phyloP scores from a whole-genome alignment of 2,888 invertebrate genomes.

The Trichopoda pennipes region DNA sequence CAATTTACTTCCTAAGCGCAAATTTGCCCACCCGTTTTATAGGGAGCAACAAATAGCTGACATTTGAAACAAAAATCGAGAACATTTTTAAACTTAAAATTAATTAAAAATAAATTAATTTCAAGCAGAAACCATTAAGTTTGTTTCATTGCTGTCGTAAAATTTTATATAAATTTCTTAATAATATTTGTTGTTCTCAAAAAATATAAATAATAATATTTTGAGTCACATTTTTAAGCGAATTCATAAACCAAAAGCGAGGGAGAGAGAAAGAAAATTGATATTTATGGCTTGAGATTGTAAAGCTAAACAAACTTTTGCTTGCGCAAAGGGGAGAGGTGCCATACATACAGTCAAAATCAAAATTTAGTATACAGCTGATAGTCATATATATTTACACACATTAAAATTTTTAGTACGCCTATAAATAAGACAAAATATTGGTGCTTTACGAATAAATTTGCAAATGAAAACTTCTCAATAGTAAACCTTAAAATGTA shows the following conservation, averaged over 20 bases:
- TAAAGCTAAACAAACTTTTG: not conserved
- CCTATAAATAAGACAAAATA: too few relatives aligned
- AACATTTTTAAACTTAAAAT: not conserved
- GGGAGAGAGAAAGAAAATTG: not conserved
- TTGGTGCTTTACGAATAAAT: too few relatives aligned
- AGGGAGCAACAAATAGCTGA: slow-evolving; percentile 13
- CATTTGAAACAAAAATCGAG: not conserved
- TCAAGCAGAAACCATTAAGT: not conserved
- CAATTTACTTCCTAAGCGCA: too few relatives aligned
- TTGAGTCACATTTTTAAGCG: slow-evolving; percentile 7
- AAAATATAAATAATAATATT: not conserved
- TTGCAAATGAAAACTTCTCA: too few relatives aligned
- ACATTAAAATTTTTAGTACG: too few relatives aligned
- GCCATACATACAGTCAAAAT: too few relatives aligned
- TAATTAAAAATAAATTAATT: not conserved
- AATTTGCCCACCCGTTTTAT: too few relatives aligned
- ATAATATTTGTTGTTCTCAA: not conserved
- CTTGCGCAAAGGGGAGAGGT: too few relatives aligned
- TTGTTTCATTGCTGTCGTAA: not conserved
- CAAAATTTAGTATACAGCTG: too few relatives aligned
- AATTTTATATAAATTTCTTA: not conserved
- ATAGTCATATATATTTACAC: too few relatives aligned
- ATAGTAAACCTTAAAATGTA: too few relatives aligned
- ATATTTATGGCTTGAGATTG: not conserved
- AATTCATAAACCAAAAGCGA: slow-evolving; percentile 36